Base-by-base conservation (phyloP, 2,797 vertebrate species). In the Phoeniculus purpureus region DNA sequence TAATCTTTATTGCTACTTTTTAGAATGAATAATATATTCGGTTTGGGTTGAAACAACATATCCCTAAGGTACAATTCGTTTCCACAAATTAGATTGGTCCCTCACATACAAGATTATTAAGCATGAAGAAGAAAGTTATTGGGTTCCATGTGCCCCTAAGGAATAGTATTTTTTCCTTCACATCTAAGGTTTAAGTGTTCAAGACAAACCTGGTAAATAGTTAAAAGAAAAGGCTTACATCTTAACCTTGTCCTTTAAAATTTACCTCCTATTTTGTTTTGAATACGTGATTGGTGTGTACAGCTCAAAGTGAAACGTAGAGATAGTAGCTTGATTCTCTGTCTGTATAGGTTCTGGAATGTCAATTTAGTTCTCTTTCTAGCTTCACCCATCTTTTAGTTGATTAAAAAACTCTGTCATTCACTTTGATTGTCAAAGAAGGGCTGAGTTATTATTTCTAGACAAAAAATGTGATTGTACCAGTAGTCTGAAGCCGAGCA, bases 1-100 rank as follows among this genome's bases (percentile, higher is more conserved):
- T 96, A 96, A 97, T 97, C 91, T 97, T 97, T 97, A 97, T 95
- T 97, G 94, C 95, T 96, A 93, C 95, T 96, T 97, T 97, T 94
- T 92, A 89, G 95, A 96, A 96, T 92, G 94, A 96, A 80, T 97
- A 96, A 97, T 97, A 95, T 96, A 96, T 97, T 97, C 94, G 73
- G 86, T 97, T 96, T 97, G 91, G 92, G 91, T 94, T 96, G 96
- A 96, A 97, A 96, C 96, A 96, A 96, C 94, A 94, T 96, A 97
- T 96, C 96, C 95, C 94, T 77, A 47, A 97, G 95, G 96, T 96
- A 89, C 81, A 96, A 97, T 97, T 96, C 89, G 7, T 97, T 97
- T 95, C 90, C 94, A 96, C 94, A 97, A 96, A 97, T 97, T 98
- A 96, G 93, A 97, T 97, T 96, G 92, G 94, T 96, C 95, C 95